These are phyloP conservation scores for cattle (Bos taurus) DNA, from an alignment of 2,113 vertebrate species.

Conservation along the genomic window ARS-UCD2.0 NC_037330.1:111633501-111634000, in stretches of 20 bases:
- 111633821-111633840: not conserved
- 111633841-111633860: not conserved
- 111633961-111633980: not conserved
- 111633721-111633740: not conserved
- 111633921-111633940: not conserved
- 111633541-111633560: not conserved
- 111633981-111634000: not conserved
- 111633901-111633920: not conserved
- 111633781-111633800: not conserved
- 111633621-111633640: conserved; percentile 23
- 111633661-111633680: not conserved
- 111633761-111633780: not conserved
- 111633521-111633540: not conserved
- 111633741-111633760: not conserved
- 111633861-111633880: not conserved
- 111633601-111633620: conserved; percentile 48
- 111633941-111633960: not conserved
- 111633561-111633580: not conserved
- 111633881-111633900: not conserved
- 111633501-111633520: not conserved
- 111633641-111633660: not conserved
- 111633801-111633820: not conserved
- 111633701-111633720: not conserved
- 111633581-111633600: conserved; percentile 45
- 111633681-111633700: not conserved